phyloP scores from a whole-genome alignment of 2,113 vertebrate genomes.

The Centrocercus urophasianus region DNA sequence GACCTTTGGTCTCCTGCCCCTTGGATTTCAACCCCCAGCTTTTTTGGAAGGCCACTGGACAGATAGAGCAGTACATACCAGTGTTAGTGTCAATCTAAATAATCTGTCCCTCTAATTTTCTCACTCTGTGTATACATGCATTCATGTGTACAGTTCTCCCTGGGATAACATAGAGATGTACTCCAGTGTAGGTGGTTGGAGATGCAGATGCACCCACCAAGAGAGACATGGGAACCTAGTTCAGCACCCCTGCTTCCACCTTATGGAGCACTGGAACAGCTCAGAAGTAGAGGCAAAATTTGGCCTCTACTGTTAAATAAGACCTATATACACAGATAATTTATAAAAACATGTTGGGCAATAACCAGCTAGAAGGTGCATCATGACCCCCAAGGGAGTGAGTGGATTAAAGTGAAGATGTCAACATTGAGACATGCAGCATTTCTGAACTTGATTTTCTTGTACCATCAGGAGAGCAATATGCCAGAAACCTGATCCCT shows the following conservation, averaged over 20 bases:
- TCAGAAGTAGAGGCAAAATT: not conserved
- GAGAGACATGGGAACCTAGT: not conserved
- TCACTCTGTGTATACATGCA: not conserved
- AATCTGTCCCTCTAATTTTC: not conserved
- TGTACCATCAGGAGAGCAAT: not conserved
- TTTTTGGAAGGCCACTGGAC: not conserved
- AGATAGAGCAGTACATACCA: accelerated
- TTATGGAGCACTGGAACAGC: not conserved
- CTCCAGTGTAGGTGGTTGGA: not conserved
- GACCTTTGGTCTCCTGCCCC: not conserved
- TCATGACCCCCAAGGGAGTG: not conserved
- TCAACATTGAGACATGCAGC: not conserved
- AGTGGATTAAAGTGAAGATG: not conserved
- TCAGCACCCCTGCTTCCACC: not conserved
- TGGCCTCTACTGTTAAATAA: not conserved
- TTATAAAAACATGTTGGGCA: not conserved
- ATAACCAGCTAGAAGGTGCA: not conserved
- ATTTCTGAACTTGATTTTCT: not conserved
- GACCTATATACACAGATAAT: not conserved
- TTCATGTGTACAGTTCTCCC: not conserved
- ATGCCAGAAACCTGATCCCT: conserved; percentile 27
- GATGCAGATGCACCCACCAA: not conserved
- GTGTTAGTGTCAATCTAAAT: not conserved
- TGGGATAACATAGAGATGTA: not conserved
- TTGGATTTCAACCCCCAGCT: not conserved